Base-by-base conservation (phyloP, 2,888 invertebrate genomes). In the Ophioninae sp. region DNA sequence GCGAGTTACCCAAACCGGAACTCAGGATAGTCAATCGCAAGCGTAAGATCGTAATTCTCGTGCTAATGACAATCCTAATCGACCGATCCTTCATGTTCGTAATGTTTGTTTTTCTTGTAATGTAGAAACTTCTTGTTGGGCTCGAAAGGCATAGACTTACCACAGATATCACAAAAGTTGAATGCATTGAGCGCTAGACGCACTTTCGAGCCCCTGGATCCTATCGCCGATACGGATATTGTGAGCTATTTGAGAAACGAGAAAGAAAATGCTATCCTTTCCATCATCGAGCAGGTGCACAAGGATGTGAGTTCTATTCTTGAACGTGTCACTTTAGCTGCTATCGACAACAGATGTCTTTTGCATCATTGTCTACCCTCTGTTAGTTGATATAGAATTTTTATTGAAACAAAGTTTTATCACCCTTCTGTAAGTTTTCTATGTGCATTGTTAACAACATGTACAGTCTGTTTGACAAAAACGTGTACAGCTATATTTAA, bases 221-320 rank as follows among this genome's bases (percentile, higher is more conserved):
- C 98, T 0, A 96, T 97, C 72, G 96, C 96, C 58, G 98, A 98
- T 90, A 97, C 98, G 22, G 98, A 99, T 92, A 96, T 99, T 86
- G 96, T 97, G 87, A 97, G 97, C 88, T 98, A 97, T 92, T 93
- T 99, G 22, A 96, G 96, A 91, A 98, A 98, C 94, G 98, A 99
- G 93, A 95, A 97, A 84, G 97, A 98, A 93, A 99, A 98, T 95
- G 97, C 98, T 0, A 96, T 99, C 89, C 93, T 99, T 20, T 96
- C 97, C 6, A 95, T 98, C 2, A 97, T 99, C 89, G 98, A 99
- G 92, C 97, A 97, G 91, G 97, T 97, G 23, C 97, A 97, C 89
- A 96, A 96, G 93, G 96, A 95, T 93, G 97, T 97, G 94, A 94
- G 95, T 94, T 78, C 13, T 2, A 0, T 44, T 13, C 10, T 44